Conservation (phyloP, 2,113 vertebrate species). For the Anguilla japonica region DNA sequence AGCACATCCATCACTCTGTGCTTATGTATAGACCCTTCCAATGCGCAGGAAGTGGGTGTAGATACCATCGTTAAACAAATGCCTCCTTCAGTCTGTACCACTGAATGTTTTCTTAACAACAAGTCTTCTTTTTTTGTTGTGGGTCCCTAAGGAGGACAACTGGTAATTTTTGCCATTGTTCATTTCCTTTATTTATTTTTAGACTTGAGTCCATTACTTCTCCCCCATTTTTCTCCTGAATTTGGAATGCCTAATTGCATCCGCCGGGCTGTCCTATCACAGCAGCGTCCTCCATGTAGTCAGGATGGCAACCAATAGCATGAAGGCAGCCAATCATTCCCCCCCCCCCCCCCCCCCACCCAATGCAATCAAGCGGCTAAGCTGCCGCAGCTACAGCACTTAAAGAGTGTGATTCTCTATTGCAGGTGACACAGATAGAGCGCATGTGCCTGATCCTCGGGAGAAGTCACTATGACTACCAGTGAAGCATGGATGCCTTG, state of each 20-base stretch:
- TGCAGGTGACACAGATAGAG: not conserved
- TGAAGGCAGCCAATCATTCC: not conserved
- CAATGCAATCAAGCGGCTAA: not conserved
- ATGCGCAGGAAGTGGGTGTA: not conserved
- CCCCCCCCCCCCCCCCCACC: no score
- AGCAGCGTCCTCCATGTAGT: no score
- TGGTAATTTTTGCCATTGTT: not conserved
- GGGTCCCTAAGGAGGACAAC: not conserved
- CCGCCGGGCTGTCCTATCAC: no score
- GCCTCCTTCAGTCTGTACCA: not conserved
- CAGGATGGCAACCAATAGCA: no score
- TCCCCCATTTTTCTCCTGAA: not conserved
- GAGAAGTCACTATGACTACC: no score
- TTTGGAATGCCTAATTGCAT: not conserved
- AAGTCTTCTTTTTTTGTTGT: not conserved
- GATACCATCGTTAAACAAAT: conserved; percentile 3
- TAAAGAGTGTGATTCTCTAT: not conserved
- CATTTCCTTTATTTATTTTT: not conserved
- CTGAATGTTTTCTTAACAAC: not conserved
- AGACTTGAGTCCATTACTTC: not conserved
- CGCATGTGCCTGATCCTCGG: no score
- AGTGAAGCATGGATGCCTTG: not conserved
- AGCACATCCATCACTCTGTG: not conserved
- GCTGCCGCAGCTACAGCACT: not conserved
- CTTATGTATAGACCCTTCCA: not conserved